Percentiles rank a stretch among this genome's conserved stretches.
These are phyloP conservation scores for rat (Rattus norvegicus) DNA, from an alignment of 2,113 vertebrate genomes.

Conservation along the genomic window DNA sequence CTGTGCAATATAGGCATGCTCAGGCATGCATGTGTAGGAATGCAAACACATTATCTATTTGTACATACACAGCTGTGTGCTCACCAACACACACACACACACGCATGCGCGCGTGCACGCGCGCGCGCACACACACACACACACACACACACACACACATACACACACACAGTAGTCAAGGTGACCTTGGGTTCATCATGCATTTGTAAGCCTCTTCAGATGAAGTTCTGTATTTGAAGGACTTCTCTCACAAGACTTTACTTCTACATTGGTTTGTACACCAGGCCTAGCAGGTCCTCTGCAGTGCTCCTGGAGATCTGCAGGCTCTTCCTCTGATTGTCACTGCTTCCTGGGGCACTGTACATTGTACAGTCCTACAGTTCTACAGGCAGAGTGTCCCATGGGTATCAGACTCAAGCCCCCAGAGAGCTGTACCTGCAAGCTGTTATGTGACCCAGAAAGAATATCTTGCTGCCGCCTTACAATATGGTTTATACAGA, in stretches of 20 bases:
- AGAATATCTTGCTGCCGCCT: neutral
- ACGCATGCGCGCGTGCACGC: too few species aligned
- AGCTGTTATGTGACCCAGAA: neutral
- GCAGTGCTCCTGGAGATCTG: neutral
- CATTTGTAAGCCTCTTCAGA: neutral
- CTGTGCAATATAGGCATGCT: too few species aligned
- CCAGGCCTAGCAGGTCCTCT: neutral
- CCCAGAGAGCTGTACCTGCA: neutral
- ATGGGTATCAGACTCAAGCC: neutral
- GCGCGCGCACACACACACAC: neutral
- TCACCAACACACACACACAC: neutral
- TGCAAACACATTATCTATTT: neutral
- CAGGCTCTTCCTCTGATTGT: accelerated
- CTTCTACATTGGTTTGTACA: neutral
- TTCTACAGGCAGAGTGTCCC: neutral
- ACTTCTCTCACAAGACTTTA: neutral
- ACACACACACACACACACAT: neutral
- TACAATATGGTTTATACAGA: neutral
- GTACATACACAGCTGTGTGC: too few species aligned
- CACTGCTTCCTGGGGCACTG: accelerated
- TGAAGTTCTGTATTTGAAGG: accelerated
- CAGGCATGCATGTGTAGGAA: neutral
- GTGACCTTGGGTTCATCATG: neutral
- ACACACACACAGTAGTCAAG: accelerated
- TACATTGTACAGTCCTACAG: neutral